Base-by-base conservation (phyloP, 1,140 invertebrate species). In the Gryllus bimaculatus region DNA sequence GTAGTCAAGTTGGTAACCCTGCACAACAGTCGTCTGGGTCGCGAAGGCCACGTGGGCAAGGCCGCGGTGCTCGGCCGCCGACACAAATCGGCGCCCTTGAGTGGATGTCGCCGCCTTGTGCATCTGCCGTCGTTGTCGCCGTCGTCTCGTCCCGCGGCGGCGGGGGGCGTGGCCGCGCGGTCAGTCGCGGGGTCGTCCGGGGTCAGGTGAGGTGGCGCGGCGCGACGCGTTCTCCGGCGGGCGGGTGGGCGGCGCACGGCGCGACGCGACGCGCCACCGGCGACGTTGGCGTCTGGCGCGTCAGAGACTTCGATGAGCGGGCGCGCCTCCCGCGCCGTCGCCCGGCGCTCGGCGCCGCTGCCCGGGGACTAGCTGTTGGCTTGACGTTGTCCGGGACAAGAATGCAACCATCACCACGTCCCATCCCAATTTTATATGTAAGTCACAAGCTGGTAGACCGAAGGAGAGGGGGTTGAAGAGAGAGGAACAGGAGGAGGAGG, bases 381-480 rank as follows among this genome's bases (percentile, higher is more conserved):
- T 76, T 78, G 73, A 66, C 79, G 80, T 79, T 79, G 77, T 74
- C 79, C 81, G 78, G 80, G 81, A 82, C 81, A 82, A 82, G 82
- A 84, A 84, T 84, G 83, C 82, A 81, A 83, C 82, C 79, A 81
- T 76, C 74, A 77, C 77, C 78, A 78, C 76, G 79, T 79, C 78
- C 80, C 79, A 79, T 82, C 82, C 83, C 83, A 84, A 84, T 83
- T 84, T 84, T 84, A 84, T 84, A 84, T 83, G 82, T 83, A 83
- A 83, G 82, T 82, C 82, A 83, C 81, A 81, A 83, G 81, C 75
- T 54, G 48, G 26, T 26, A 54, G 78, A 26, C 78, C 48, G 48
- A 39, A 78, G 78, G 49, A 78, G 78, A 75, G 54, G 54, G 54
- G 54, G 54, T 66, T 66, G 54, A 66, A 66, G 54, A 66, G 54